These are phyloP conservation scores for Cataglyphis hispanica DNA, from an alignment of 1,140 invertebrate species.

Conservation along the genomic window DNA sequence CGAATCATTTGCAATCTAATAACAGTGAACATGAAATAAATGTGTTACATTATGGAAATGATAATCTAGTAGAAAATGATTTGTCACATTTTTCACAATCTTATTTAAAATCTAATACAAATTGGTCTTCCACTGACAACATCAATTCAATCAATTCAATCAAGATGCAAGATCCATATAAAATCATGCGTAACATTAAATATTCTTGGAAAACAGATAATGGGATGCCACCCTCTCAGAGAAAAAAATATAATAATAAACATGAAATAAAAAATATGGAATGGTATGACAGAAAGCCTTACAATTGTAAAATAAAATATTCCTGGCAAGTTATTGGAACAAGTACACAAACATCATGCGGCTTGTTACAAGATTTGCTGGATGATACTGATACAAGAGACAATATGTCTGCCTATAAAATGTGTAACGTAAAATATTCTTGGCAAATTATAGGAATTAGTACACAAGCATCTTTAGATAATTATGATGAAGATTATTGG, in stretches of 20 bases:
- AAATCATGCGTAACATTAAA: not conserved
- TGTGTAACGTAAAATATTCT: conserved; percentile 75
- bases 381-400: not conserved
- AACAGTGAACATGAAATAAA: conserved; percentile 45
- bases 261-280: not conserved
- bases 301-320: conserved; percentile 73
- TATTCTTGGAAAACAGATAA: conserved; percentile 63
- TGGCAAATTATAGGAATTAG: conserved; percentile 78
- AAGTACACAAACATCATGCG: conserved; percentile 71
- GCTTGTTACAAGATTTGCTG: conserved; percentile 53
- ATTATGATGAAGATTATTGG: conserved; percentile 65
- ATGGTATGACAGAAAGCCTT: not conserved
- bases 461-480: conserved; percentile 66
- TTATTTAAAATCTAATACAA: conserved; percentile 3
- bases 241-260: not conserved
- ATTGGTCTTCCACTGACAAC: not conserved
- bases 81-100: not conserved
- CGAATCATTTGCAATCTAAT: not conserved
- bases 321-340: conserved; percentile 77
- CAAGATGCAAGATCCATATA: not conserved
- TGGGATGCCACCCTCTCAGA: not conserved
- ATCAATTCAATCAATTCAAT: not conserved
- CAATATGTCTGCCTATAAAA: conserved; percentile 8
- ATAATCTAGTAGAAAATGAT: not conserved
- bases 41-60: conserved; percentile 53